Evolutionary conservation across 2,113 vertebrate species (phyloP).

Genomic region (Synchiropus splendidus): DNA sequence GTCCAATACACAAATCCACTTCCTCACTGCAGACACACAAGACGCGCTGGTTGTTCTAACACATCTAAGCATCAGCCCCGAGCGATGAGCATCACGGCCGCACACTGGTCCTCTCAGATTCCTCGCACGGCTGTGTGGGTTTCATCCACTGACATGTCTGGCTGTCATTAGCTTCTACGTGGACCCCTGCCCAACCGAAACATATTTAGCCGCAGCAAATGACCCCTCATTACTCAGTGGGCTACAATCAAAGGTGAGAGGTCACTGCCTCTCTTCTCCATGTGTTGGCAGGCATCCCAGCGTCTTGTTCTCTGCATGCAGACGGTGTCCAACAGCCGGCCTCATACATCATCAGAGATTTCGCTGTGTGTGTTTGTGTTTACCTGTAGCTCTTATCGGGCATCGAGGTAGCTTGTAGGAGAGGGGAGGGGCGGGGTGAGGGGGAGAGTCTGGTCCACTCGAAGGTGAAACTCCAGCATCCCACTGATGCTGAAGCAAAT

Average conservation of each 20-base stretch:
- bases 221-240: slow-evolving; percentile 53
- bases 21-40: too few relatives aligned
- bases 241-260: slow-evolving; percentile 40
- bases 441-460: slow-evolving; percentile 14
- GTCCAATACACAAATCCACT: too few relatives aligned
- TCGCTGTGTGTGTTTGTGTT: slow-evolving; percentile 45
- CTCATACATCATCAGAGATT: slow-evolving; percentile 31
- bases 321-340: slow-evolving; percentile 6
- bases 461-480: slow-evolving; percentile 12
- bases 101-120: too few relatives aligned
- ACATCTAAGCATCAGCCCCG: too few relatives aligned
- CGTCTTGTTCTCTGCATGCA: slow-evolving; percentile 6
- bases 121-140: too few relatives aligned
- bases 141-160: too few relatives aligned
- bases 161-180: too few relatives aligned
- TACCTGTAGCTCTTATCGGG: slow-evolving; percentile 51
- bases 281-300: slow-evolving; percentile 1
- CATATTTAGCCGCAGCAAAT: slow-evolving; percentile 47
- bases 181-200: slow-evolving; percentile 24
- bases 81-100: too few relatives aligned
- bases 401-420: slow-evolving; percentile 17
- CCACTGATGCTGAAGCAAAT: too few relatives aligned
- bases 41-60: too few relatives aligned
- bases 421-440: background rate
- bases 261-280: slow-evolving; percentile 11